These are phyloP conservation scores for Orthonyx spaldingii DNA, from an alignment of 2,113 vertebrate genomes.

Conservation along the genomic window DNA sequence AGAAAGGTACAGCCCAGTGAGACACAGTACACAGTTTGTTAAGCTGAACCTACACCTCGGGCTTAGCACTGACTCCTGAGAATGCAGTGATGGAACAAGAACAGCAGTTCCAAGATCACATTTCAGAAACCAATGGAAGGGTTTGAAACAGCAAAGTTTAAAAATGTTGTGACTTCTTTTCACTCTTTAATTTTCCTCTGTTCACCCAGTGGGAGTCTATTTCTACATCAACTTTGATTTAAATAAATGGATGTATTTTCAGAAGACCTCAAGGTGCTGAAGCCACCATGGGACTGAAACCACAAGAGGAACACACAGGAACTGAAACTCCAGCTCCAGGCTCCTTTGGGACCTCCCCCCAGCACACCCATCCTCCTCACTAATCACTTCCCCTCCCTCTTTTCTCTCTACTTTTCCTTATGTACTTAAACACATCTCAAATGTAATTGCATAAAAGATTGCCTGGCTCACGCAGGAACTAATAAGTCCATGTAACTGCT, in stretches of 20 bases:
- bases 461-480: neutral
- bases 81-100: neutral
- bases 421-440: neutral
- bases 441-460: neutral
- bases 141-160: neutral
- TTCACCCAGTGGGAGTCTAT: neutral
- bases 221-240: neutral
- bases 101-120: neutral
- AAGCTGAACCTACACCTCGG: neutral
- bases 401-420: neutral
- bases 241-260: neutral
- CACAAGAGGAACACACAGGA: neutral
- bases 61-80: neutral
- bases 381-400: neutral
- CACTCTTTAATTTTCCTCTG: neutral
- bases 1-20: neutral
- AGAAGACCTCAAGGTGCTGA: neutral
- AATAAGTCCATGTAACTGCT: neutral
- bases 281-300: neutral
- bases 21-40: neutral
- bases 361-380: neutral
- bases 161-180: neutral
- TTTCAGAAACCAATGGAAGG: neutral
- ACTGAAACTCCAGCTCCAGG: neutral
- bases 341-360: neutral